phyloP scores from a whole-genome alignment of 2,113 vertebrate genomes.

The Petrocephalus zakoni region DNA sequence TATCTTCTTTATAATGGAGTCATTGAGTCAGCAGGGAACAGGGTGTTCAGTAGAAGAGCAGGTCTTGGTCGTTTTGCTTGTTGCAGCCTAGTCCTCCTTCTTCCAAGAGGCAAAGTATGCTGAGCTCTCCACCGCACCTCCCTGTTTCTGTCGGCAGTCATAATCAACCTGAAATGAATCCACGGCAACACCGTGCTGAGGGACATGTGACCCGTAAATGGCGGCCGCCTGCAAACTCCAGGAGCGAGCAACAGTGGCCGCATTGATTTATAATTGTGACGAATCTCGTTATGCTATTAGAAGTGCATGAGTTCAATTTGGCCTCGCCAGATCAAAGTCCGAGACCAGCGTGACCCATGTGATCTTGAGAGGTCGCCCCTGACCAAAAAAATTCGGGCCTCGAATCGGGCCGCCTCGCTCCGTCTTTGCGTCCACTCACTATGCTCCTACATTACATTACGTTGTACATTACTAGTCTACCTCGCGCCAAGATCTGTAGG shows the following conservation, averaged over 20 bases:
- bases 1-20: not conserved
- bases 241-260: slow-evolving; percentile 54
- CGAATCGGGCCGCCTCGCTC: not conserved
- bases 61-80: not conserved
- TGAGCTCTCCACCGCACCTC: not conserved
- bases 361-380: not conserved
- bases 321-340: not conserved
- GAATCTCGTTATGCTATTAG: slow-evolving; percentile 58
- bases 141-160: not conserved
- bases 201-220: slow-evolving; percentile 50
- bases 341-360: not conserved
- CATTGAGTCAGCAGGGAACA: not conserved
- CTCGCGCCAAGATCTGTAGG: not conserved
- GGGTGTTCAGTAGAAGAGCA: not conserved
- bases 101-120: not conserved
- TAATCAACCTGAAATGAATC: not conserved
- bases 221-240: slow-evolving; percentile 54
- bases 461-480: not conserved
- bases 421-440: not conserved
- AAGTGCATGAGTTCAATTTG: slow-evolving; percentile 47
- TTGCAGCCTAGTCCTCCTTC: not conserved
- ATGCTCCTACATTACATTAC: not conserved
- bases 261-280: slow-evolving; percentile 60
- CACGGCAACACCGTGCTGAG: slow-evolving; percentile 3
- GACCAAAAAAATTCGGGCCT: not conserved